Evolutionary conservation across 2,888 invertebrate species (phyloP), one percentile per base, ranked within the genome.

Genomic region (Lamellibrachia satsuma): DNA sequence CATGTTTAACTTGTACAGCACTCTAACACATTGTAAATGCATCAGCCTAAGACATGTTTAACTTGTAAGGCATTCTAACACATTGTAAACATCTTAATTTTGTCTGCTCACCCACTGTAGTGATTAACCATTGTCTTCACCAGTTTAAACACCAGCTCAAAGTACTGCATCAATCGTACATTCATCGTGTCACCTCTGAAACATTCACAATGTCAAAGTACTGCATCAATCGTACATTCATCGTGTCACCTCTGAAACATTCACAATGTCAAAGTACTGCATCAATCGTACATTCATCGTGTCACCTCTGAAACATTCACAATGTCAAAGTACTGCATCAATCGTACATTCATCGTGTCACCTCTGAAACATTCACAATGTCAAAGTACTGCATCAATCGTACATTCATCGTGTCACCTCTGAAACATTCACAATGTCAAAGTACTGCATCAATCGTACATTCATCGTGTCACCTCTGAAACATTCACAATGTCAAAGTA

Each of bases 71-170:
- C 39, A 75, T 22, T 22, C 75, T 39, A 22, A 22, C n/a, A 11
- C 22, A 75, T 22, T 75, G n/a, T 22, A 75, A 11, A 75, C 6
- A 75, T 22, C 3, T 55, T 52, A 0, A 8, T n/a, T 15, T 39
- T 75, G 9, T 51, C 8, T 90, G 90, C 95, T 93, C 93, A 94
- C 94, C 95, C 95, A 93, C 94, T 94, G 92, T 95, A 96, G 93
- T 95, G 95, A 92, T 95, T 95, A 92, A 95, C 93, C 95, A 95
- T 96, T 15, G 95, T 95, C 92, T 95, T 95, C 4, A 95, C 95
- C 90, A 96, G 93, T 93, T 95, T 95, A 93, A 96, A 96, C 11
- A 95, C 95, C 92, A 96, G 93, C 92, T 96, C 95, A 94, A 94
- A 96, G 93, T 96, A 96, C 90, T 95, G 95, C 94, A 95, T 95